These are phyloP conservation scores for Chelonus formosanus DNA, from an alignment of 2,888 invertebrate species.

Conservation along the genomic window DNA sequence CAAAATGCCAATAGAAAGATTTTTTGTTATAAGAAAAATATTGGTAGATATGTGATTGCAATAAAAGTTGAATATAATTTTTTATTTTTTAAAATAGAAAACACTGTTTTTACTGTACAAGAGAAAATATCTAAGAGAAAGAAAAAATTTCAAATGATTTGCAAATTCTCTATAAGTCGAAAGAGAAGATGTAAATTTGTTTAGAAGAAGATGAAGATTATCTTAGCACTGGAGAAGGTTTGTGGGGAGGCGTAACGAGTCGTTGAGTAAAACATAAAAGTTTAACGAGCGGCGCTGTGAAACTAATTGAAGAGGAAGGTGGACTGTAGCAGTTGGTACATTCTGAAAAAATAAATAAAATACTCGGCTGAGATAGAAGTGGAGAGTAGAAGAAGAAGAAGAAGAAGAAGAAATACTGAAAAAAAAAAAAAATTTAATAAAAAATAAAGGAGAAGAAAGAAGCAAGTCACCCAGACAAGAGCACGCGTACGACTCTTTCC, in stretches of 20 bases:
- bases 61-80: no score
- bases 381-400: slow-evolving; percentile 19
- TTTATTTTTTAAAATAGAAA: not conserved
- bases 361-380: not conserved
- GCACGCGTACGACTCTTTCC: slow-evolving; percentile 41
- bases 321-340: not conserved
- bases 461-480: slow-evolving; percentile 27
- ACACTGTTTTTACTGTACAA: not conserved
- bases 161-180: not conserved
- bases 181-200: slow-evolving; percentile 6
- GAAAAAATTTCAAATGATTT: not conserved
- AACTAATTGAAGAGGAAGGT: slow-evolving; percentile 55
- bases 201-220: slow-evolving; percentile 42
- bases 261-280: slow-evolving; percentile 55
- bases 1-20: no score
- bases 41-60: no score
- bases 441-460: slow-evolving; percentile 17
- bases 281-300: slow-evolving; percentile 56
- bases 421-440: slow-evolving; percentile 27
- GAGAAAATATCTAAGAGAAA: not conserved
- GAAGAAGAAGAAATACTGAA: slow-evolving; percentile 17
- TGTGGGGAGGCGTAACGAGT: slow-evolving; percentile 42
- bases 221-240: slow-evolving; percentile 26
- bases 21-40: no score
- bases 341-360: slow-evolving; percentile 16